Percentiles rank a stretch among this genome's conserved stretches.
Conservation (phyloP, 2,113 vertebrate species). For the Caracal caracal region DNA sequence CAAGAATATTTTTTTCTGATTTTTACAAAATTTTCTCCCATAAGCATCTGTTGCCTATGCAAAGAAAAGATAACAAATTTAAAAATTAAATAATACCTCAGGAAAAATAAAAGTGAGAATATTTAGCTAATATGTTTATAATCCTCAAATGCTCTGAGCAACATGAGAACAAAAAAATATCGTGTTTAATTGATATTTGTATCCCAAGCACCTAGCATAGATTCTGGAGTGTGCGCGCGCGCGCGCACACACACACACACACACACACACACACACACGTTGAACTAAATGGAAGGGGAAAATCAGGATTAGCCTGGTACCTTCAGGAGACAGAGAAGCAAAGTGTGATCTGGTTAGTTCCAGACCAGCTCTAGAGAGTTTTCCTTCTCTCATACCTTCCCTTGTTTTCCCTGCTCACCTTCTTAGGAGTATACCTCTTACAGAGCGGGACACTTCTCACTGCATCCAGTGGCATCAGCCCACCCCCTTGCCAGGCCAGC, state of each 20-base stretch:
- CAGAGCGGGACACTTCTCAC: background rate
- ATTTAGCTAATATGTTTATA: background rate
- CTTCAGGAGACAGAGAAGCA: background rate
- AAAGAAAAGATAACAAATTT: conserved; percentile 24
- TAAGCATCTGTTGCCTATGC: background rate
- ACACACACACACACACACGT: background rate
- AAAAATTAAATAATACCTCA: conserved; percentile 35
- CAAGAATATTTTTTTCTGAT: background rate
- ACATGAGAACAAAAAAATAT: background rate
- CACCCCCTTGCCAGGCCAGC: background rate
- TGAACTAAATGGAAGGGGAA: background rate
- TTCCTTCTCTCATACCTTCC: background rate
- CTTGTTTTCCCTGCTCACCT: no score
- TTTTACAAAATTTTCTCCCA: background rate
- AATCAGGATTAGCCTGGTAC: background rate
- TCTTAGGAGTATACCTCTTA: background rate
- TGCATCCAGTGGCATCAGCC: rapidly evolving
- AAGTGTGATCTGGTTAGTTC: background rate
- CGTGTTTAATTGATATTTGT: background rate
- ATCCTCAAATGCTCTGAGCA: background rate
- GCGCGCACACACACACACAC: no score
- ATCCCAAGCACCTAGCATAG: background rate
- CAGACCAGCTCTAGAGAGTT: background rate
- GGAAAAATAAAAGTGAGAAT: background rate
- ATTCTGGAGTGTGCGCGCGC: background rate